Base-by-base conservation (phyloP, 2,113 vertebrate species). In the Atlantisia rogersi region DNA sequence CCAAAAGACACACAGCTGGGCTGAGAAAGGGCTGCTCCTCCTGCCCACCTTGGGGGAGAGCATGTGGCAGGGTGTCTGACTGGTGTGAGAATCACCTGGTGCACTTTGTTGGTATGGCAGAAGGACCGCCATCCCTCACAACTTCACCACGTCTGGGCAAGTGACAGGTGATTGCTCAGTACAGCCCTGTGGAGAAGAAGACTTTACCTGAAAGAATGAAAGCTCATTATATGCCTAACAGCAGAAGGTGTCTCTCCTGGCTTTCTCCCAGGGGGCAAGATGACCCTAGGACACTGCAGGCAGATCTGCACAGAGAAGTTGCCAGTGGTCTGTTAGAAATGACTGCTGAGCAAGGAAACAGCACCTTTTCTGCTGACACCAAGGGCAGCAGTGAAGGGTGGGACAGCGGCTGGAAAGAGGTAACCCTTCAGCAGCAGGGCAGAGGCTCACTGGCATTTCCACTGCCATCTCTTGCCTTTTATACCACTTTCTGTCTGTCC, bases 271-370 rank as follows among this genome's bases (percentile, higher is more conserved):
- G 65, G 86, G 80, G 86, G 19, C 12, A 73, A 63, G 73, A 86
- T 91, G 90, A 95, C 86, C 83, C 80, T 68, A 76, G 80, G 83
- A 94, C 83, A 59, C 59, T 74, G 75, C 77, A 91, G 77, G 44
- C 77, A 87, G 83, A 67, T 60, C 76, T 75, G 59, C 88, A 76
- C 37, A 10, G 69, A 55, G 67, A 79, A 76, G 62, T 87, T 87
- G 92, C 77, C 81, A 94, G 74, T 75, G 81, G 91, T 65, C 77
- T 2, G 5, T 75, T 80, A 46, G 88, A 67, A 92, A 74, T 9
- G 70, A 87, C 20, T 91, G 96, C 94, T 94, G 92, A 95, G 94
- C 92, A 95, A 87, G 88, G 91, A 63, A 91, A 80, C 76, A 76
- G 62, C 42, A 80, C 62, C 81, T 89, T 92, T 96, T 87, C 86